phyloP scores from a whole-genome alignment of 2,797 vertebrate genomes.

The Cygnus olor region DNA sequence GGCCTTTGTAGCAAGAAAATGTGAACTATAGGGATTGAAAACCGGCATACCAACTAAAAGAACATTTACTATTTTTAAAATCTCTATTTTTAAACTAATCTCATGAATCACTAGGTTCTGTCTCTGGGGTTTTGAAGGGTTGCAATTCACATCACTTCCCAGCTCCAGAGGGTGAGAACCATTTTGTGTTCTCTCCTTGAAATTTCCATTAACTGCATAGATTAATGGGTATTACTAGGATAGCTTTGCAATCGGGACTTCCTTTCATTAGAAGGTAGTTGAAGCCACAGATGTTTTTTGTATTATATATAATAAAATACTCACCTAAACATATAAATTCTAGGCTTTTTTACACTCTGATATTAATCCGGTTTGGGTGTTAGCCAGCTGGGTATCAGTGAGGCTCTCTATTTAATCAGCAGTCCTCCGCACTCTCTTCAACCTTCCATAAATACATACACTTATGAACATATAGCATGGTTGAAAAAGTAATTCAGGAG shows the following conservation, averaged over 20 bases:
- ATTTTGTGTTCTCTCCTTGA: neutral
- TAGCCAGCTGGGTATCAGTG: neutral
- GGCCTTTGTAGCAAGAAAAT: neutral
- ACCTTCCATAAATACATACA: neutral
- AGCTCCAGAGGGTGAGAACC: neutral
- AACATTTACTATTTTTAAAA: conserved; percentile 41
- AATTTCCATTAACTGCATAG: neutral
- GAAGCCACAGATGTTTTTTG: neutral
- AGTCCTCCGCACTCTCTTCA: neutral
- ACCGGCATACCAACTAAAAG: neutral
- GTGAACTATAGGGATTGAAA: neutral
- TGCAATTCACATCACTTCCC: neutral
- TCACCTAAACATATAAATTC: conserved; percentile 24
- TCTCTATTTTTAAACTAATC: conserved; percentile 33
- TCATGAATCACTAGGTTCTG: neutral
- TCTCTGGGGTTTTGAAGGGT: conserved; percentile 39
- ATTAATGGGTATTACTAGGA: neutral
- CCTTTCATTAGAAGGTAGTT: neutral
- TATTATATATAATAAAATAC: neutral
- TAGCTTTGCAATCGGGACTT: conserved; percentile 35
- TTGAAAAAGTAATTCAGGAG: neutral
- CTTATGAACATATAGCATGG: accelerated
- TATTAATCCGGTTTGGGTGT: neutral
- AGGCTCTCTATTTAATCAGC: neutral
- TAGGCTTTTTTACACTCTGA: neutral